A percentile compares a stretch with the other conserved stretches of the same genome.
phyloP scores from a whole-genome alignment of 1,140 invertebrate species.

The Drosophila prosaltans region DNA sequence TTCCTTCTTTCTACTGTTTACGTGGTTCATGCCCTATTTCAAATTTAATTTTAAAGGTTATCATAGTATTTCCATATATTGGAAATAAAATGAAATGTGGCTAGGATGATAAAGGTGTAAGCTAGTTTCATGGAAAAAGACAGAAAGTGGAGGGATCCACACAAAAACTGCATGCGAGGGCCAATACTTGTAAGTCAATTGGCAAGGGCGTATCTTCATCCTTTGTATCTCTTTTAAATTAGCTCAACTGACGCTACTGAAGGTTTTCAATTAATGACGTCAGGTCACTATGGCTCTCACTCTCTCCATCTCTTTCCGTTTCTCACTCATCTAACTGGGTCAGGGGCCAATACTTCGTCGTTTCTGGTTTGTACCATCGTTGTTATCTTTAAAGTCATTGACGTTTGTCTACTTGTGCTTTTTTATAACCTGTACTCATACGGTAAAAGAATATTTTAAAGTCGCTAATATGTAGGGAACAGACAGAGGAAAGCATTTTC shows the following conservation, averaged over 20 bases:
- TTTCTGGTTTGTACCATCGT: constrained; percentile 42
- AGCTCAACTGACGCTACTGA: constrained; percentile 43
- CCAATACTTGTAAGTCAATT: constrained; percentile 43
- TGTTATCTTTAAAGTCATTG: constrained; percentile 54
- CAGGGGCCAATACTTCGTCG: constrained; percentile 54
- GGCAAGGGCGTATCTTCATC: constrained; percentile 42
- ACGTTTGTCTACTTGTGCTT: constrained; percentile 53
- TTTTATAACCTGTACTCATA: not conserved
- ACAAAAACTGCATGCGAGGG: too few relatives aligned
- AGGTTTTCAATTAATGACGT: constrained; percentile 71
- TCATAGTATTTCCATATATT: too few relatives aligned
- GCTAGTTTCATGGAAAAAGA: not conserved
- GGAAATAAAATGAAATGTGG: not conserved
- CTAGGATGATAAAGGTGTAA: not conserved
- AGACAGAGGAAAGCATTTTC: too few relatives aligned
- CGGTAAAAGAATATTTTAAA: too few relatives aligned
- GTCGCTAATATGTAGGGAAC: too few relatives aligned
- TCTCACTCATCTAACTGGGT: constrained; percentile 61
- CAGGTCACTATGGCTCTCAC: constrained; percentile 34
- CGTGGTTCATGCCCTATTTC: too few relatives aligned
- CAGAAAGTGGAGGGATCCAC: not conserved
- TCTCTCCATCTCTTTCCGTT: constrained; percentile 16
- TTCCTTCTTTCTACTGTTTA: too few relatives aligned
- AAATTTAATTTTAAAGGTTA: too few relatives aligned
- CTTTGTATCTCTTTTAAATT: constrained; percentile 40